Conservation (phyloP, 1,140 invertebrate species). For the Pygmarrhopalites habei region DNA sequence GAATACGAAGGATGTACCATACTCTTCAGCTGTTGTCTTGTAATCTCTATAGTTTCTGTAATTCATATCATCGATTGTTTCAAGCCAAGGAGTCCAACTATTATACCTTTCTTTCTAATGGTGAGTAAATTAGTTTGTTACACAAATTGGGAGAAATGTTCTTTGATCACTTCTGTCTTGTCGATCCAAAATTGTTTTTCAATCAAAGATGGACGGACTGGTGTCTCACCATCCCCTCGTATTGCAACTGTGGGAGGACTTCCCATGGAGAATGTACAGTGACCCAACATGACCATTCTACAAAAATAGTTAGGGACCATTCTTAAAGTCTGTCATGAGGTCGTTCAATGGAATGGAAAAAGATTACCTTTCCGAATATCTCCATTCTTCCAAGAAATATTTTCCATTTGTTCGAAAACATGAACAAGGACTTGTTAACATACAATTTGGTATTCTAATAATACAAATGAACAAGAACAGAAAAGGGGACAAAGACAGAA, state of each 20-base stretch:
- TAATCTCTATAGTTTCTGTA: neutral
- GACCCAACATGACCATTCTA: constrained; percentile 23
- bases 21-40: constrained; percentile 61
- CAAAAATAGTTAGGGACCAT: neutral
- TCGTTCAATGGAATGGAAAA: too few species aligned
- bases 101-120: too few species aligned
- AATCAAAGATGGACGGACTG: neutral
- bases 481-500: too few species aligned
- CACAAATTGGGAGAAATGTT: constrained; percentile 14
- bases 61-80: too few species aligned
- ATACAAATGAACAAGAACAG: too few species aligned
- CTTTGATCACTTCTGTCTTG: constrained; percentile 11
- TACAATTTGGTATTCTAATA: too few species aligned
- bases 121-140: constrained; percentile 8
- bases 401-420: too few species aligned
- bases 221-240: constrained; percentile 18
- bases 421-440: too few species aligned
- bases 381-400: too few species aligned
- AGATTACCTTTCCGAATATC: too few species aligned
- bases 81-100: too few species aligned
- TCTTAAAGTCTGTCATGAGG: too few species aligned
- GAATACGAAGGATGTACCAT: constrained; percentile 91
- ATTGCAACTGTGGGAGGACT: constrained; percentile 4
- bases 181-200: constrained; percentile 21
- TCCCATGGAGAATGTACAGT: constrained; percentile 14